Evolutionary conservation across 2,888 invertebrate genomes (phyloP).

Genomic region (Sphaerophoria taeniata): DNA sequence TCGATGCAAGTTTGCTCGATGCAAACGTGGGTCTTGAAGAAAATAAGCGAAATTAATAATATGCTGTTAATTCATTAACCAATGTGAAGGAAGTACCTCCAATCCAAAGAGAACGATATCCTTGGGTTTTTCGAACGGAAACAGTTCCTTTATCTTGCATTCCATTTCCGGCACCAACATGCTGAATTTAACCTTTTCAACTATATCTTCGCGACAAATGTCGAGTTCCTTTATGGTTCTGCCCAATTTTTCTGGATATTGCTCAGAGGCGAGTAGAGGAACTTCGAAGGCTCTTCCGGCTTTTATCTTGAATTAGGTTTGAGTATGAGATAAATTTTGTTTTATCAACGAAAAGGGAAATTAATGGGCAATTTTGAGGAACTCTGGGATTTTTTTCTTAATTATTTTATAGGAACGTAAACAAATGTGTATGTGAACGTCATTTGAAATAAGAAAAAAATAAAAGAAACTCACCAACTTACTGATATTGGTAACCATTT

Average conservation of each 20-base stretch:
- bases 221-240: conserved; percentile 88
- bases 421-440: no score
- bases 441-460: not conserved
- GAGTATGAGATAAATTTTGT: conserved; percentile 31
- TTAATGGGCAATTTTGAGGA: no score
- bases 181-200: conserved; percentile 90
- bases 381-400: not conserved
- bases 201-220: conserved; percentile 85
- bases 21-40: conserved; percentile 89
- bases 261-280: conserved; percentile 88
- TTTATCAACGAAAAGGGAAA: conserved; percentile 26
- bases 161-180: conserved; percentile 89
- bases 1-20: conserved; percentile 92
- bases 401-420: no score
- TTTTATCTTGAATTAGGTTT: conserved; percentile 84
- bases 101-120: conserved; percentile 87
- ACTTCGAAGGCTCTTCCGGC: conserved; percentile 87
- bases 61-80: not conserved
- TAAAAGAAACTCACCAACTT: conserved; percentile 85
- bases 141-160: conserved; percentile 84
- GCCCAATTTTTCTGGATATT: conserved; percentile 89
- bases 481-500: conserved; percentile 87
- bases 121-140: conserved; percentile 82
- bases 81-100: conserved; percentile 83
- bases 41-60: conserved; percentile 1